These are phyloP conservation scores for Prostheceraeus crozeri DNA, from an alignment of 2,888 invertebrate genomes.

Conservation along the genomic window DNA sequence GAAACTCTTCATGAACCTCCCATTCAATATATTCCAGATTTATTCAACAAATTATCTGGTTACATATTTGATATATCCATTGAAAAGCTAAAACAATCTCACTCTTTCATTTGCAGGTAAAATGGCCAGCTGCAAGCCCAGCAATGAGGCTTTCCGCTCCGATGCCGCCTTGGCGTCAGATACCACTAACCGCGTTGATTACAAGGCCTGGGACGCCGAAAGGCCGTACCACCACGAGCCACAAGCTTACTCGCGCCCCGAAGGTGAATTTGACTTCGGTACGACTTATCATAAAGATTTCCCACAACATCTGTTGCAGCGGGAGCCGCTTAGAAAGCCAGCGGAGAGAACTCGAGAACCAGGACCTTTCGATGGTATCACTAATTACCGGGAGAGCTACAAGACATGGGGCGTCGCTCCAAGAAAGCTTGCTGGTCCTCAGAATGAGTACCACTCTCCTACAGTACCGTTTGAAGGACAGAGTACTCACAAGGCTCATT, in stretches of 20 bases:
- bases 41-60: too few species aligned
- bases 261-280: conserved; percentile 30
- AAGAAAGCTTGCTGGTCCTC: conserved; percentile 49
- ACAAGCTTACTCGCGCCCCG: conserved; percentile 31
- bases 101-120: conserved; percentile 34
- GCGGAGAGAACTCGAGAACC: conserved; percentile 23
- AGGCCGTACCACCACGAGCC: conserved; percentile 30
- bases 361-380: conserved; percentile 41
- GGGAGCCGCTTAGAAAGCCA: conserved; percentile 12
- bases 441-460: conserved; percentile 48
- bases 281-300: conserved; percentile 34
- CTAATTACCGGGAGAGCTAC: conserved; percentile 45
- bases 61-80: too few species aligned
- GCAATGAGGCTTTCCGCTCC: conserved; percentile 48
- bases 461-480: conserved; percentile 54
- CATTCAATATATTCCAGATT: too few species aligned
- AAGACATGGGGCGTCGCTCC: conserved; percentile 45
- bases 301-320: conserved; percentile 29
- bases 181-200: conserved; percentile 54
- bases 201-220: conserved; percentile 41
- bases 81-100: not conserved
- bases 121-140: conserved; percentile 50
- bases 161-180: conserved; percentile 51
- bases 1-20: too few species aligned
- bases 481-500: conserved; percentile 51